These are phyloP conservation scores for Hippocampus comes DNA, from an alignment of 2,113 vertebrate species.

Conservation along the genomic window DNA sequence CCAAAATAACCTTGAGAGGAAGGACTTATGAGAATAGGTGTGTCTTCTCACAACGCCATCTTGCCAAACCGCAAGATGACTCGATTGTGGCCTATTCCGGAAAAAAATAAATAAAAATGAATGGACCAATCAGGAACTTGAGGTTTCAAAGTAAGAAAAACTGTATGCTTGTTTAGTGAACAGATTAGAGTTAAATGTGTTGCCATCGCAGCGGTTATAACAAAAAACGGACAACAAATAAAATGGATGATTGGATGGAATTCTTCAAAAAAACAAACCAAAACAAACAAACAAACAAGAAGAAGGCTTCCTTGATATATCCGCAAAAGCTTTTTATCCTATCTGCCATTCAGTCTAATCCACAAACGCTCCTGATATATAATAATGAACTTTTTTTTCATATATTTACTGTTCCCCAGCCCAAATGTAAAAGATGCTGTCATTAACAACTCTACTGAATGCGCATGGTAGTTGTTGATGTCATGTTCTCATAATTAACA, in stretches of 20 bases:
- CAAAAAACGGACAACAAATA: not conserved
- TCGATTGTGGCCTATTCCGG: not conserved
- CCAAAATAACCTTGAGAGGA: not conserved
- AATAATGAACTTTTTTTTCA: not conserved
- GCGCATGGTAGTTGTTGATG: not conserved
- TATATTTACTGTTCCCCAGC: not conserved
- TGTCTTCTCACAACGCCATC: not conserved
- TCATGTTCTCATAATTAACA: not conserved
- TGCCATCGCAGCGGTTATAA: not conserved
- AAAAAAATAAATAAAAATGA: not conserved
- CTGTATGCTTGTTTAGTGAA: not conserved
- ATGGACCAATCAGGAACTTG: not conserved
- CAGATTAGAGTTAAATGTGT: not conserved
- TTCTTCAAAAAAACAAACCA: not conserved
- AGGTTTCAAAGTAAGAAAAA: not conserved
- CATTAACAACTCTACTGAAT: not conserved
- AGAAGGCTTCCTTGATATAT: not conserved
- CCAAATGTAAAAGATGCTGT: not conserved
- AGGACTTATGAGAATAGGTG: conserved; percentile 1
- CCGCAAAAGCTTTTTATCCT: not conserved
- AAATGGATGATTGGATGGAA: not conserved
- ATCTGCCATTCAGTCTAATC: not conserved
- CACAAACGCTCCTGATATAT: not conserved
- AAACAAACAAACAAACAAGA: not conserved
- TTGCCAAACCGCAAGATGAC: conserved; percentile 4